These are phyloP conservation scores for Calosoma granatense DNA, from an alignment of 1,140 invertebrate species.

Conservation along the genomic window DNA sequence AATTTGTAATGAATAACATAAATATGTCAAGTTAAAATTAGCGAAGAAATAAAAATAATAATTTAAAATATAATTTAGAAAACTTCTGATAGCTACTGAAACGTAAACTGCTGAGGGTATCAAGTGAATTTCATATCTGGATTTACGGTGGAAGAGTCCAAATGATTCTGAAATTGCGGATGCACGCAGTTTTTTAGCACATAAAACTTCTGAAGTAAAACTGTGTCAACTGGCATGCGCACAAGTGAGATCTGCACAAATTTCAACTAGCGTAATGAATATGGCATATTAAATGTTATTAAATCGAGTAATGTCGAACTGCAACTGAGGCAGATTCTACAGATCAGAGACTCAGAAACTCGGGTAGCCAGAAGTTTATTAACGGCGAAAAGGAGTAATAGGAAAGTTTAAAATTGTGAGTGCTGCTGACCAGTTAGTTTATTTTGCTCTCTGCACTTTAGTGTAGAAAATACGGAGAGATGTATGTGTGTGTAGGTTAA, in stretches of 20 bases:
- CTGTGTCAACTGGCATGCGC: too few species aligned
- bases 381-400: neutral
- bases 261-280: neutral
- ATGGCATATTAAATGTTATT: neutral
- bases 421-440: slow-evolving; percentile 5
- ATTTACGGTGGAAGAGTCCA: neutral
- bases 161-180: neutral
- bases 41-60: too few species aligned
- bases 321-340: too few species aligned
- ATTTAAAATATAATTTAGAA: too few species aligned
- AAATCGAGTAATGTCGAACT: too few species aligned
- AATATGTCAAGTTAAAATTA: too few species aligned
- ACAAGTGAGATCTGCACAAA: too few species aligned
- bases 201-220: neutral
- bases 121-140: neutral
- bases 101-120: too few species aligned
- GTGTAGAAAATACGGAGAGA: neutral
- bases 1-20: too few species aligned
- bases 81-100: too few species aligned
- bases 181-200: neutral
- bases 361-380: neutral
- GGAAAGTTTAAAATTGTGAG: slow-evolving; percentile 4
- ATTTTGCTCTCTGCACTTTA: neutral
- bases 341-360: neutral
- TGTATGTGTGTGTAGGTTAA: neutral